A percentile compares a stretch with the other conserved stretches of the same genome.
phyloP scores from a whole-genome alignment of 2,888 invertebrate genomes.

The Drosophila colorata region DNA sequence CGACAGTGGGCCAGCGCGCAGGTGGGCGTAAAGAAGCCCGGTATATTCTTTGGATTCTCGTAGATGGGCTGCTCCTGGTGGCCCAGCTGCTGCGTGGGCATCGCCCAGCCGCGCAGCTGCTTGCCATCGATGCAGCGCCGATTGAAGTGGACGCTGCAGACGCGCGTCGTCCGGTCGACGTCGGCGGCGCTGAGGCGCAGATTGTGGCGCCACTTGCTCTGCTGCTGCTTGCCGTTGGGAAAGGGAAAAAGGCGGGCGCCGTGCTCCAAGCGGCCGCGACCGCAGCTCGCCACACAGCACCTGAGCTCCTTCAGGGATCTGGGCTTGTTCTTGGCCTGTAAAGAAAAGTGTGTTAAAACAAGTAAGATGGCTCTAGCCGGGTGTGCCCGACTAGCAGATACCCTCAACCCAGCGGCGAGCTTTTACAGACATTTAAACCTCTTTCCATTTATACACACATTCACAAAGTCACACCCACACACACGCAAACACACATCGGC shows the following conservation, averaged over 20 bases:
- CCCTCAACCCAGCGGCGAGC: no score
- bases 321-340: conserved; percentile 68
- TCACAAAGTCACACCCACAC: no score
- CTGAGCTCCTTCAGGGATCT: conserved; percentile 56
- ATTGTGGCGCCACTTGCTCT: conserved; percentile 80
- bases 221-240: conserved; percentile 68
- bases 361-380: no score
- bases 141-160: conserved; percentile 79
- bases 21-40: conserved; percentile 72
- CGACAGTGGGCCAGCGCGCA: conserved; percentile 78
- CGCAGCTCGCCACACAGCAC: conserved; percentile 72
- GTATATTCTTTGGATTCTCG: conserved; percentile 79
- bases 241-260: conserved; percentile 77
- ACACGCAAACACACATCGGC: no score
- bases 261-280: conserved; percentile 73
- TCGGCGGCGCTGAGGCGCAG: conserved; percentile 60
- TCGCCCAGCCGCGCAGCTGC: conserved; percentile 73
- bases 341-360: not conserved
- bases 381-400: no score
- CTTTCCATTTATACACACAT: no score
- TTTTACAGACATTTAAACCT: no score
- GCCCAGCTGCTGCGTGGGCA: conserved; percentile 76
- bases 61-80: conserved; percentile 70
- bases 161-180: conserved; percentile 52
- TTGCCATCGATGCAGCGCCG: conserved; percentile 81